Percentiles rank a stretch among this genome's conserved stretches.
These are phyloP conservation scores for Trichonephila inaurata DNA, from an alignment of 1,140 invertebrate genomes.

Conservation along the genomic window DNA sequence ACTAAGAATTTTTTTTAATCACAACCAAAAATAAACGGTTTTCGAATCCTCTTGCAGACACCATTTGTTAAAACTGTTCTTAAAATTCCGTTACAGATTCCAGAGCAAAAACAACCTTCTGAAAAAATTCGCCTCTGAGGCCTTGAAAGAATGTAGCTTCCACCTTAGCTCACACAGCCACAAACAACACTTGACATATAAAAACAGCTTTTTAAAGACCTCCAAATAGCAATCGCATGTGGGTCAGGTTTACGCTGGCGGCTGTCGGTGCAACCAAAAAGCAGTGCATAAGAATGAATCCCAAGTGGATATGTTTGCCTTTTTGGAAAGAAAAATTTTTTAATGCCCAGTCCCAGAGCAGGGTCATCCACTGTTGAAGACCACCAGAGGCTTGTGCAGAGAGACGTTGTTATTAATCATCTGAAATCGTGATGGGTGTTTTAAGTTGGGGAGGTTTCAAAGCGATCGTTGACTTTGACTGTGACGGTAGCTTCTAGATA, in stretches of 20 bases:
- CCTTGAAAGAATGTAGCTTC: neutral
- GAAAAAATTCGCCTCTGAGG: neutral
- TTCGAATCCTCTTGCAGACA: too few relatives aligned
- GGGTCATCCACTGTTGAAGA: neutral
- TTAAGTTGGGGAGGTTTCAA: neutral
- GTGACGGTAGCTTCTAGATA: neutral
- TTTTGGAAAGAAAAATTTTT: neutral
- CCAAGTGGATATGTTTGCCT: neutral
- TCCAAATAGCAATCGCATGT: neutral
- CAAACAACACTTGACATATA: constrained; percentile 1
- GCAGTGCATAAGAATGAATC: neutral
- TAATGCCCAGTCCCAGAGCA: neutral
- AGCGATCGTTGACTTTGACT: constrained; percentile 16
- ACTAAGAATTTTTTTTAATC: too few relatives aligned
- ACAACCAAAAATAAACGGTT: too few relatives aligned
- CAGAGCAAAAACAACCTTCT: neutral
- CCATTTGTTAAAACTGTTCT: neutral
- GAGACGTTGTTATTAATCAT: neutral
- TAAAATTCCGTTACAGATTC: neutral
- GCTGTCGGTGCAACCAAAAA: neutral
- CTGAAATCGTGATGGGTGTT: constrained; percentile 6
- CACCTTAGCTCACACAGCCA: neutral
- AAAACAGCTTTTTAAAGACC: neutral
- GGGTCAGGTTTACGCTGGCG: constrained; percentile 1
- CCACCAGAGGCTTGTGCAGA: neutral